Evolutionary conservation across 2,888 invertebrate species (phyloP), one percentile per base, ranked within the genome.

Genomic region (Epirrhoe alternata): DNA sequence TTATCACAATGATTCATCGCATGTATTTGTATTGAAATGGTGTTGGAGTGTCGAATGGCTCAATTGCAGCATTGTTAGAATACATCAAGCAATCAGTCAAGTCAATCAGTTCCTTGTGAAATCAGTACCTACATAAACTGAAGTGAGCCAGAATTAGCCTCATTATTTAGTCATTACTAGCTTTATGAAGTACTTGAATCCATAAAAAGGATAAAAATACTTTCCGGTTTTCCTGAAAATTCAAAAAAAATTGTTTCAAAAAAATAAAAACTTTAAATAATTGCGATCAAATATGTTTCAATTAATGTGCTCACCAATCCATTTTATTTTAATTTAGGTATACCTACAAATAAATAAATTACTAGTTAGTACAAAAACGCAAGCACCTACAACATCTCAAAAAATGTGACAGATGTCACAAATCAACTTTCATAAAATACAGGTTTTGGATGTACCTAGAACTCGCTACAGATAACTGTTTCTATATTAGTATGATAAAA

Each of bases 361-460:
- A 42, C 12, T 12, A 42, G 5, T 42, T 12, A 42, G 38, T 42
- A 42, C 38, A 38, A 38, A 8, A 10, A 35, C 2, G 12, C 12
- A 42, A 0, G 12, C 12, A 42, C 38, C 35, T 42, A 59, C 24
- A 54, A 50, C 56, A 62, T 65, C 31, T 59, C 59, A 64, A 68
- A 59, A 24, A 68, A 59, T 54, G 16, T 69, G 61, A 64, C 62
- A 69, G 64, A 69, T 68, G 70, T 71, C 69, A 73, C 47, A 65
- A 66, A 74, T 73, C 69, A 69, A 73, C 74, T 78, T 78, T 75
- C 74, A 73, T 71, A 62, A 47, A 17, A 30, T 38, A 72, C 74
- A 50, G 57, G 74, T 74, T 72, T 54, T 45, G 53, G 66, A 71
- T 42, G 38, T 42, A 42, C 12, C 38, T 42, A 71, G 66, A 68